Base-by-base conservation (phyloP, 2,888 invertebrate genomes). In the Noctua janthe region DNA sequence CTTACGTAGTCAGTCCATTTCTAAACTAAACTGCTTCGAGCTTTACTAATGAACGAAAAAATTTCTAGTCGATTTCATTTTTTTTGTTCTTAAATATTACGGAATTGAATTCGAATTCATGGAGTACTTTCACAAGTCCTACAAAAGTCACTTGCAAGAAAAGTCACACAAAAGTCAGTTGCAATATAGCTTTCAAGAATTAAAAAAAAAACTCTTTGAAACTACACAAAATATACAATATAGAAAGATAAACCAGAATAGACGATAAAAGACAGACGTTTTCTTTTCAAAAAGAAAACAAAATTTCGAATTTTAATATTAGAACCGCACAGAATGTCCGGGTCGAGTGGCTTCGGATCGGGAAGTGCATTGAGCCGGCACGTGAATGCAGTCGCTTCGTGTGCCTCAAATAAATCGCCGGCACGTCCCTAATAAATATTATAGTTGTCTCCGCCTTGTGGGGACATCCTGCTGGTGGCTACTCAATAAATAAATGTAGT, bases 381-480 rank as follows among this genome's bases (percentile, higher is more conserved):
- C 77, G 29, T 73, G 82, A 84, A 83, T 80, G 76, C 49, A 70
- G 35, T 64, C 81, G 70, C 78, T 74, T 71, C 80, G 74, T 71
- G 77, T 80, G 78, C 83, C 66, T 74, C 72, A 79, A 71, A 89
- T 89, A 88, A 83, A 89, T 89, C 80, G 71, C 47, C 59, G 29
- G 74, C 75, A 81, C 73, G 79, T 85, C 78, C 83, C 35, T 81
- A 74, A 82, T 88, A 89, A 82, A 88, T 87, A 82, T 83, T 82
- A 82, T 76, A 74, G 84, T 72, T 73, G 84, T 82, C 77, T 81
- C 47, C 76, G 74, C 54, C 35, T 70, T 47, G 20, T 59, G 39
- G 71, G 62, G 73, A 74, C 49, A 72, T 72, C 20, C 47, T 67
- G 64, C 49, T 59, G 51, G 43, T 64, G 20, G 49, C 20, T 39